Evolutionary conservation across 2,888 invertebrate species (phyloP), one percentile per base, ranked within the genome.

Genomic region (Drosophila aldrichi): DNA sequence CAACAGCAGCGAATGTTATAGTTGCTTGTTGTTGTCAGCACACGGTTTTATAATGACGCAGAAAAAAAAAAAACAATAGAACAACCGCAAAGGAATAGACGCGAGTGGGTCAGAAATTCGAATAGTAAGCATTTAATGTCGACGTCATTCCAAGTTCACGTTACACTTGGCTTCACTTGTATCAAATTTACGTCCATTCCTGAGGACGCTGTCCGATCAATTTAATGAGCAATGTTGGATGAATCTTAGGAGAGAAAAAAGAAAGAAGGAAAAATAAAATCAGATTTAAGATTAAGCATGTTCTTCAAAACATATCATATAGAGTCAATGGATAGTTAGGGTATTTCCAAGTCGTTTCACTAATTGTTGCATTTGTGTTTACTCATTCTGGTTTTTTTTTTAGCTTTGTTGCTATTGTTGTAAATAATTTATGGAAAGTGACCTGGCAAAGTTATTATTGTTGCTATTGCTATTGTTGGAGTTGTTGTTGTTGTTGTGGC

Each of bases 51-150:
- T 38, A 58, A 46, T 74, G 63, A 55, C 48, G 44, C 32, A 38
- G 46, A 32, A 52, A 62, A 52, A 25, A 72, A 25, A 32, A 51
- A 62, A 52, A 72, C 44, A 59, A 70, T 32, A 52, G 44, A 57
- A 57, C 43, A 57, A 57, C 43, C 55, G 36, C 40, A 41, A 41
- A 58, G 56, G 20, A 68, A 38, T 41, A 16, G 71, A 9, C 25
- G 57, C 36, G 22, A 25, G 46, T 14, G 34, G 49, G 34, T 32
- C 22, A 46, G 46, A 46, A 58, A 46, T 58, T 58, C 46, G 25
- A 46, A 58, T 41, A 14, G 36, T 7, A 56, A 49, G 54, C 51
- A 65, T 59, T 54, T 52, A 38, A 61, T 46, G 46, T 58, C 25
- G 57, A 58, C 57, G 57, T 58, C 57, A 58, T 46, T 25, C n/a